Base-by-base conservation (phyloP, 2,888 invertebrate species). In the Peribatodes rhomboidaria region DNA sequence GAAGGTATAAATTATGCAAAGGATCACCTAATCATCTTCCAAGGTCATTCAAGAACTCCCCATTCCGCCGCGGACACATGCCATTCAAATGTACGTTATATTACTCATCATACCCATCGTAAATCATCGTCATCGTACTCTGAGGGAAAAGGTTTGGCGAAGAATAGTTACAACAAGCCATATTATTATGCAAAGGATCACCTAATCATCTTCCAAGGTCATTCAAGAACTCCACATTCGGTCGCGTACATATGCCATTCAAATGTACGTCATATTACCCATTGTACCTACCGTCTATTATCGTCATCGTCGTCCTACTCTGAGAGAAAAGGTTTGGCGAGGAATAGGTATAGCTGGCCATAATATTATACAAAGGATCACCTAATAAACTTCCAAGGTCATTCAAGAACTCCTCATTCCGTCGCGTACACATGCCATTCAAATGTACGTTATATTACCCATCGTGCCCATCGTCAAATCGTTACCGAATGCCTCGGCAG, bases 401-500 rank as follows among this genome's bases (percentile, higher is more conserved):
- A 44, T 20, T 6, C 3, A 9, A 44, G 16, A 11, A 35, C 35
- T 13, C 33, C 10, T 27, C 39, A 14, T 14, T 18, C 18, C 3
- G 39, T 20, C 60, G 55, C 49, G 54, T 27, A 46, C 47, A 33
- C 14, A 11, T 22, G 16, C 49, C 49, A 46, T 61, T 53, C 39
- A 53, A 47, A 60, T 55, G 61, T 20, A 44, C 33, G 20, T 50
- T 50, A 41, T 61, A 18, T 42, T 42, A 31, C 52, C 42, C 60
- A 56, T 59, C 52, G 58, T 42, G 31, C 52, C 42, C 60, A 56
- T 59, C 52, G 58, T 47, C 54, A 66, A 59, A 16, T 44, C 55
- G 50, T 60, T 60, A 61, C 52, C 54, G 54, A 60, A 60, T 56
- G 56, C 50, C 60, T 65, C 56, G 44, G 44, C 37, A 53, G 53